Conservation (phyloP, 2,113 vertebrate genomes). For the Epinephelus moara region DNA sequence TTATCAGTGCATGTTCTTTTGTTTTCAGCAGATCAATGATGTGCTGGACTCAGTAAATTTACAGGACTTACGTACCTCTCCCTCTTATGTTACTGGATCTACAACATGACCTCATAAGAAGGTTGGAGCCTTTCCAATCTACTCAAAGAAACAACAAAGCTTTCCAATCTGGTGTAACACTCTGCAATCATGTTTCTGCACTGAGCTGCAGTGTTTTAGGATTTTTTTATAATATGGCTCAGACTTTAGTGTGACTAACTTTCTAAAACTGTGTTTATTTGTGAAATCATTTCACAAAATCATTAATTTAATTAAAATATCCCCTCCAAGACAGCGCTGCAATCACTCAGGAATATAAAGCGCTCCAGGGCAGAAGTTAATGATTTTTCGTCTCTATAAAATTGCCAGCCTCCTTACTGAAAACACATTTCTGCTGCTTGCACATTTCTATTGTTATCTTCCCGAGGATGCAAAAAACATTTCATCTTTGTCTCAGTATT, state of each 20-base stretch:
- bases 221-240: neutral
- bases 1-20: neutral
- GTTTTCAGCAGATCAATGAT: neutral
- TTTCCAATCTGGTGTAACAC: constrained; percentile 28
- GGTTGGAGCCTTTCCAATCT: neutral
- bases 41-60: neutral
- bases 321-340: neutral
- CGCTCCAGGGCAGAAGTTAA: constrained; percentile 47
- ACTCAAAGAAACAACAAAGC: constrained; percentile 15
- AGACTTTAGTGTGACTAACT: neutral
- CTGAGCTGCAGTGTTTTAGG: constrained; percentile 6
- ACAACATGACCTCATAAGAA: neutral
- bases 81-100: neutral
- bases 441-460: constrained; percentile 54
- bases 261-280: constrained; percentile 30
- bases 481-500: constrained; percentile 51
- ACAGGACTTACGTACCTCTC: neutral
- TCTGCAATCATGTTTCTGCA: constrained; percentile 7
- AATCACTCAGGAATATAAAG: constrained; percentile 45
- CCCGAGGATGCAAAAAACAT: constrained; percentile 24
- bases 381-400: constrained; percentile 41
- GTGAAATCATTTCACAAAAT: constrained; percentile 29
- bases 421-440: constrained; percentile 53
- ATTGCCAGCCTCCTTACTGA: constrained; percentile 30
- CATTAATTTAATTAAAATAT: constrained; percentile 52